A percentile compares a stretch with the other conserved stretches of the same genome.
Conservation (phyloP, 2,888 invertebrate genomes). For the Agonopterix heracliana region DNA sequence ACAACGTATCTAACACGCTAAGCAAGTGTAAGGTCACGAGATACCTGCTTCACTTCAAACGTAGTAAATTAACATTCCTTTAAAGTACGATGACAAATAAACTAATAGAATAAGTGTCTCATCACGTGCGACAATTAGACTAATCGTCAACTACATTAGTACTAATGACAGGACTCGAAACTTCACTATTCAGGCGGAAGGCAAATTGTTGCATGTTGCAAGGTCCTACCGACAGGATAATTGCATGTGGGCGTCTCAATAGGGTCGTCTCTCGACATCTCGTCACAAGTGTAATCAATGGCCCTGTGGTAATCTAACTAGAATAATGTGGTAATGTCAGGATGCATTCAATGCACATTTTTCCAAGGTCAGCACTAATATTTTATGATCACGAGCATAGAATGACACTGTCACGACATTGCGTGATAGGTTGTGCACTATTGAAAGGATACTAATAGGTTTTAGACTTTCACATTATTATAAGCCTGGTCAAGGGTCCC, state of each 20-base stretch:
- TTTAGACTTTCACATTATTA: neutral
- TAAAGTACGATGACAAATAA: neutral
- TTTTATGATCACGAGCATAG: slow-evolving; percentile 30
- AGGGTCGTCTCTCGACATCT: slow-evolving; percentile 10
- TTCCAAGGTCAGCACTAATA: slow-evolving; percentile 37
- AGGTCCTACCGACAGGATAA: slow-evolving; percentile 29
- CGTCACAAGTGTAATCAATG: slow-evolving; percentile 39
- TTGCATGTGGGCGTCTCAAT: slow-evolving; percentile 45
- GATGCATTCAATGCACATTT: slow-evolving; percentile 37
- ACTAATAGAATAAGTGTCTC: slow-evolving; percentile 4
- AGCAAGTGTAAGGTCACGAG: slow-evolving; percentile 13
- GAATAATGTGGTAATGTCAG: slow-evolving; percentile 25
- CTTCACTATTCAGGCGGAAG: slow-evolving; percentile 7
- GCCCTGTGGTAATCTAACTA: slow-evolving; percentile 31
- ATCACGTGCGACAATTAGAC: slow-evolving; percentile 3
- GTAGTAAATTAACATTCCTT: slow-evolving; percentile 3
- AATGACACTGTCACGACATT: slow-evolving; percentile 40
- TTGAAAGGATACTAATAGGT: neutral
- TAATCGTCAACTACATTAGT: slow-evolving; percentile 5
- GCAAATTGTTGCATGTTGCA: slow-evolving; percentile 10
- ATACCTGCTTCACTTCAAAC: neutral
- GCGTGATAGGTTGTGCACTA: slow-evolving; percentile 15
- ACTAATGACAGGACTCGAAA: neutral
- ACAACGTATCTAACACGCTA: slow-evolving; percentile 6
- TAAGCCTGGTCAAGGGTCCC: neutral